A percentile compares a stretch with the other conserved stretches of the same genome.
These are phyloP conservation scores for Aphelinus atriplicis DNA, from an alignment of 1,140 invertebrate species.

Conservation along the genomic window DNA sequence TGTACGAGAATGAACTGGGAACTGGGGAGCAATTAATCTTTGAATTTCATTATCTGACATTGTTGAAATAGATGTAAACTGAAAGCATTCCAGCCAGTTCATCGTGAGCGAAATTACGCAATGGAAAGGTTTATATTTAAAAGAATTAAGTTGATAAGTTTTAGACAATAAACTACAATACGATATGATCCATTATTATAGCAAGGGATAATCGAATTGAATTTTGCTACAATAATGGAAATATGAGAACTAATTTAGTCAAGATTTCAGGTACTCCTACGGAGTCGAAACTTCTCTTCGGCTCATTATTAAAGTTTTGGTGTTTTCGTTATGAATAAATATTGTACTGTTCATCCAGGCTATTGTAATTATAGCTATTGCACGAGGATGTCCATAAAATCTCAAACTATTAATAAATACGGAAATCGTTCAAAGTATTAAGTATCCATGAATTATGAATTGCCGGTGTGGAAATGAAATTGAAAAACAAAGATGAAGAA, in stretches of 20 bases:
- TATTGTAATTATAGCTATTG: not conserved
- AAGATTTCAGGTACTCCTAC: not conserved
- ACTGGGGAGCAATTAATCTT: not conserved
- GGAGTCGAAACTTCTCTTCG: not conserved
- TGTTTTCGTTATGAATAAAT: too few relatives aligned
- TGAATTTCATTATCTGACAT: not conserved
- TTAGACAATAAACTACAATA: constrained; percentile 12
- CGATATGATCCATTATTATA: not conserved
- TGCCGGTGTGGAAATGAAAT: not conserved
- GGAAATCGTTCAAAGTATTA: not conserved
- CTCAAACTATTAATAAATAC: not conserved
- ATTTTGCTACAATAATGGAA: constrained; percentile 12
- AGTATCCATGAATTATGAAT: not conserved
- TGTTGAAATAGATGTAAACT: not conserved
- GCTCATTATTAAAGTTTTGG: too few relatives aligned
- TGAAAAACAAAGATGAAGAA: not conserved
- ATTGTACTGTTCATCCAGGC: too few relatives aligned
- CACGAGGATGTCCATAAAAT: not conserved
- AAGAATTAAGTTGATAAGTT: constrained; percentile 9
- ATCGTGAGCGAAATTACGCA: not conserved
- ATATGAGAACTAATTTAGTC: constrained; percentile 14
- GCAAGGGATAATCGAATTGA: not conserved
- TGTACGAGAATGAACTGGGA: too few relatives aligned
- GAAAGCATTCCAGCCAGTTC: not conserved
- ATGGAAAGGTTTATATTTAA: not conserved